These are phyloP conservation scores for Lacanobia wlatinum DNA, from an alignment of 2,888 invertebrate genomes.

Conservation along the genomic window DNA sequence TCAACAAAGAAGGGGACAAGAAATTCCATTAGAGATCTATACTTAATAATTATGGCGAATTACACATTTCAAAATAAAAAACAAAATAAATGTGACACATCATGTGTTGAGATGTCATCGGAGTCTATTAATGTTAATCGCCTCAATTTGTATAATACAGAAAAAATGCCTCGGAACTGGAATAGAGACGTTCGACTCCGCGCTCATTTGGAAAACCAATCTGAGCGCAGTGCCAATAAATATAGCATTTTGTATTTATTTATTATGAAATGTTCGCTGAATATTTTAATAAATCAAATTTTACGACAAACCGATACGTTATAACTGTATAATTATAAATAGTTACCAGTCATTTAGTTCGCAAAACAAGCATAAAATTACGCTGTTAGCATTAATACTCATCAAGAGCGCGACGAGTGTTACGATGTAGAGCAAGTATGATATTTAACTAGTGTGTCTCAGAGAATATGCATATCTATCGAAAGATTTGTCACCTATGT, in stretches of 20 bases:
- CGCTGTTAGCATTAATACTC: conserved; percentile 38
- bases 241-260: conserved; percentile 47
- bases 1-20: neutral
- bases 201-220: conserved; percentile 64
- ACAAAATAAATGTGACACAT: conserved; percentile 54
- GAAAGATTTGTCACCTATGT: neutral
- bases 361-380: conserved; percentile 41
- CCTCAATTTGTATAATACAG: conserved; percentile 63
- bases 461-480: neutral
- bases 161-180: conserved; percentile 57
- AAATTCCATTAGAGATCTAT: neutral
- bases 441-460: neutral
- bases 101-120: conserved; percentile 62
- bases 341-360: conserved; percentile 29
- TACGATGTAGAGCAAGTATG: neutral
- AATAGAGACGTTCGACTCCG: conserved; percentile 62
- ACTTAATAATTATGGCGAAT: conserved; percentile 13
- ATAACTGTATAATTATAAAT: conserved; percentile 45
- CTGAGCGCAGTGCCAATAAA: conserved; percentile 52
- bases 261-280: conserved; percentile 43
- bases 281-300: conserved; percentile 55
- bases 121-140: conserved; percentile 65
- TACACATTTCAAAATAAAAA: conserved; percentile 22
- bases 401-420: neutral
- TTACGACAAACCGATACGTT: conserved; percentile 37